These are phyloP conservation scores for Rhopalosiphum nymphaeae DNA, from an alignment of 2,888 invertebrate genomes.

Conservation along the genomic window DNA sequence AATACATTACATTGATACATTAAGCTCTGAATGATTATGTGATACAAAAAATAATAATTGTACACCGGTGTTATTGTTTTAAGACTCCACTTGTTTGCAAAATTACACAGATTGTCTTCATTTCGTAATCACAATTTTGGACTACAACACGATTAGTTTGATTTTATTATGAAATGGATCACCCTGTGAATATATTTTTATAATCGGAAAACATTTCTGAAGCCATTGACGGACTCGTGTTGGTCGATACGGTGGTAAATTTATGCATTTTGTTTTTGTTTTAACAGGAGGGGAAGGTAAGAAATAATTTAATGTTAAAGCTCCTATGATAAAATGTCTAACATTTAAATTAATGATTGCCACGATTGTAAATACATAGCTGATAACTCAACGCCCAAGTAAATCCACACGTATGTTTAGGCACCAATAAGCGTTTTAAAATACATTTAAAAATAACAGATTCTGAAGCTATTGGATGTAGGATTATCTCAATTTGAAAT, in stretches of 20 bases:
- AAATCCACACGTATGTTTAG: background rate
- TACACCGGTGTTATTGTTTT: background rate
- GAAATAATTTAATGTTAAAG: background rate
- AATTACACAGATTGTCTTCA: background rate
- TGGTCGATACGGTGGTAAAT: background rate
- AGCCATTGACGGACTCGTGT: background rate
- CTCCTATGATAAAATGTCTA: background rate
- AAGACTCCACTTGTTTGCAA: background rate
- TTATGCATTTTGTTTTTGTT: background rate
- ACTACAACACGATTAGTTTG: background rate
- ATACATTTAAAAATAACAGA: background rate
- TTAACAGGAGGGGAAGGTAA: background rate
- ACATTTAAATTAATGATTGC: background rate
- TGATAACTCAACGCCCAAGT: background rate
- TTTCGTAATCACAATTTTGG: background rate
- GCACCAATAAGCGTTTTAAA: background rate
- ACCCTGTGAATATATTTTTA: conserved; percentile 18
- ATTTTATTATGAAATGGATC: conserved; percentile 6
- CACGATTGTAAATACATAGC: background rate
- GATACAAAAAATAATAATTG: background rate
- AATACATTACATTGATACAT: background rate
- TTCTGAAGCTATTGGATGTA: background rate
- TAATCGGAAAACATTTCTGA: conserved; percentile 8
- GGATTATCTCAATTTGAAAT: background rate
- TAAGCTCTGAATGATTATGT: background rate